phyloP scores from a whole-genome alignment of 2,888 invertebrate genomes.

The Graphium colonna region DNA sequence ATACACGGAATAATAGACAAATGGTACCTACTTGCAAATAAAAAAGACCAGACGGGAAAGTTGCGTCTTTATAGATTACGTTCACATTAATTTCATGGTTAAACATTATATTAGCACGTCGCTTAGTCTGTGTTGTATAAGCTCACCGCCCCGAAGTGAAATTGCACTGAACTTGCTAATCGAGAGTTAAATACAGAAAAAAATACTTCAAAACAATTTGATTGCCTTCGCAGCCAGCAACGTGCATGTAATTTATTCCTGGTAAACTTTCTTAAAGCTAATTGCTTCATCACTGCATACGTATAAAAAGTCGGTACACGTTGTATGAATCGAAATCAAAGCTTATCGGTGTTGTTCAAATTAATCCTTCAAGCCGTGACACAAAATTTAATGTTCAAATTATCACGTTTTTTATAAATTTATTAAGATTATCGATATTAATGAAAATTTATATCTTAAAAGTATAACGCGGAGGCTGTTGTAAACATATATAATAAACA shows the following conservation, averaged over 20 bases:
- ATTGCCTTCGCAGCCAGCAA: constrained; percentile 4
- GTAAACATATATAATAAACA: no score
- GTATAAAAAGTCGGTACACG: no score
- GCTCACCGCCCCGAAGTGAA: neutral
- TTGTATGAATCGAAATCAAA: no score
- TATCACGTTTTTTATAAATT: constrained; percentile 1
- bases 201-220: constrained; percentile 10
- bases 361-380: no score
- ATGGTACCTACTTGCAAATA: no score
- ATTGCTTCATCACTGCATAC: neutral
- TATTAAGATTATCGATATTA: no score
- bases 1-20: no score
- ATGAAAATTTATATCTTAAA: no score
- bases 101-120: neutral
- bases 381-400: neutral
- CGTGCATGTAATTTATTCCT: constrained; percentile 3
- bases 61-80: neutral
- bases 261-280: constrained; percentile 1
- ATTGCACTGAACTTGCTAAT: constrained; percentile 1
- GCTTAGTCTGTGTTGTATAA: neutral
- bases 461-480: no score
- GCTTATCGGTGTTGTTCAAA: no score
- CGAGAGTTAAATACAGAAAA: constrained; percentile 2
- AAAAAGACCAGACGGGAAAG: no score
- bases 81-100: neutral